A percentile compares a stretch with the other conserved stretches of the same genome.
These are phyloP conservation scores for Periophthalmus modestus DNA, from an alignment of 2,113 vertebrate genomes.

Conservation along the genomic window DNA sequence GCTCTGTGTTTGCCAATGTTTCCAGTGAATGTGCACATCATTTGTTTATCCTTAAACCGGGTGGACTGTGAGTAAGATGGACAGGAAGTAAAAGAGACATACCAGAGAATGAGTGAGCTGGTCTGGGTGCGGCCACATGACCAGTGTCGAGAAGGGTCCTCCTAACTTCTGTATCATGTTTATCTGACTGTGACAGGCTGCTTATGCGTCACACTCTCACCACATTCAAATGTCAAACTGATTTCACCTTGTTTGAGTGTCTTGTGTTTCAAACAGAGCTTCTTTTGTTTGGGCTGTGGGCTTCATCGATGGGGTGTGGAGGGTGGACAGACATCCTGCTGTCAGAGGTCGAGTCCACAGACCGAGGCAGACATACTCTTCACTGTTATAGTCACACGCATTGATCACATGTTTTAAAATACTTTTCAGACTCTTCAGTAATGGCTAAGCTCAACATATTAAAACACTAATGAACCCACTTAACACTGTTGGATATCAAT, in stretches of 20 bases:
- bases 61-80: constrained; percentile 49
- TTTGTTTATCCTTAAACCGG: constrained; percentile 55
- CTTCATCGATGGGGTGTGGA: neutral
- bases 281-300: neutral
- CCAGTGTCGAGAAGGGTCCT: constrained; percentile 23
- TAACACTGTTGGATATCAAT: constrained; percentile 29
- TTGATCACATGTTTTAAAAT: neutral
- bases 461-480: constrained; percentile 35
- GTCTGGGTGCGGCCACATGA: constrained; percentile 48
- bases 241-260: constrained; percentile 5
- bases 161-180: constrained; percentile 66
- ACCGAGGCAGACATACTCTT: neutral
- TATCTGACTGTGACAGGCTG: constrained; percentile 72
- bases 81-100: constrained; percentile 49
- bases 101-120: constrained; percentile 35
- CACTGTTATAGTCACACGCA: neutral
- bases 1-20: constrained; percentile 55
- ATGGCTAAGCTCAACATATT: constrained; percentile 10
- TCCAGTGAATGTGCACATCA: constrained; percentile 28
- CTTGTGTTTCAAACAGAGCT: constrained; percentile 7
- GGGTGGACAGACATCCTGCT: neutral
- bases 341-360: neutral
- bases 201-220: constrained; percentile 65
- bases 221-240: neutral
- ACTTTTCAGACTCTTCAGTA: constrained; percentile 16